These are phyloP conservation scores for Rhabdornis inornatus DNA, from an alignment of 2,113 vertebrate genomes.

Conservation along the genomic window DNA sequence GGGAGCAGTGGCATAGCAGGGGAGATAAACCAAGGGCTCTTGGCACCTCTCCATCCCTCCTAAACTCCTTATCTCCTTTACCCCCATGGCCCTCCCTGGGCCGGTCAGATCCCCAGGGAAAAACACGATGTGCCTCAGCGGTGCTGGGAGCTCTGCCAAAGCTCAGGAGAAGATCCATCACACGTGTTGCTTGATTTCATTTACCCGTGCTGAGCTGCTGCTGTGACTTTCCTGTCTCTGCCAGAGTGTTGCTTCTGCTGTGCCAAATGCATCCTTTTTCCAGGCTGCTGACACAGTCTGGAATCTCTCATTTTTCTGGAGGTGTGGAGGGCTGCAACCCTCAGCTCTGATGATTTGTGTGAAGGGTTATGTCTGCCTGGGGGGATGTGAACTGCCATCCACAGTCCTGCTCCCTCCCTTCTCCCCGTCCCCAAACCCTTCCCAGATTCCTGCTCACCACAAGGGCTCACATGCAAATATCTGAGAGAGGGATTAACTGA, in stretches of 20 bases:
- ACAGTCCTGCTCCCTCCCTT: neutral
- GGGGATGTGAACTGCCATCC: accelerated
- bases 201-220: neutral
- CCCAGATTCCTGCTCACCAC: accelerated
- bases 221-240: constrained; percentile 11
- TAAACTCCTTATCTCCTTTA: neutral
- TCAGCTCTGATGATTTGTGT: neutral
- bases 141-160: neutral
- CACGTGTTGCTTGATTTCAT: constrained; percentile 5
- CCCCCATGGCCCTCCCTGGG: neutral
- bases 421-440: neutral
- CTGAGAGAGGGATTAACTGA: neutral
- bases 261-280: neutral
- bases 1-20: neutral
- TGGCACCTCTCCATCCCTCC: neutral
- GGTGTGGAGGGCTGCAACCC: neutral
- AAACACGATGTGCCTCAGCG: accelerated
- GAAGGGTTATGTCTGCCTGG: neutral
- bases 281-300: neutral
- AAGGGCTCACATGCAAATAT: accelerated
- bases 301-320: neutral
- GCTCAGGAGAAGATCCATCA: neutral
- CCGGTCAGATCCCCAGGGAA: neutral
- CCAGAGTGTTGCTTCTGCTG: neutral
- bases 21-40: neutral